These are phyloP conservation scores for Drosophila santomea DNA, from an alignment of 1,140 invertebrate genomes.

Conservation along the genomic window DNA sequence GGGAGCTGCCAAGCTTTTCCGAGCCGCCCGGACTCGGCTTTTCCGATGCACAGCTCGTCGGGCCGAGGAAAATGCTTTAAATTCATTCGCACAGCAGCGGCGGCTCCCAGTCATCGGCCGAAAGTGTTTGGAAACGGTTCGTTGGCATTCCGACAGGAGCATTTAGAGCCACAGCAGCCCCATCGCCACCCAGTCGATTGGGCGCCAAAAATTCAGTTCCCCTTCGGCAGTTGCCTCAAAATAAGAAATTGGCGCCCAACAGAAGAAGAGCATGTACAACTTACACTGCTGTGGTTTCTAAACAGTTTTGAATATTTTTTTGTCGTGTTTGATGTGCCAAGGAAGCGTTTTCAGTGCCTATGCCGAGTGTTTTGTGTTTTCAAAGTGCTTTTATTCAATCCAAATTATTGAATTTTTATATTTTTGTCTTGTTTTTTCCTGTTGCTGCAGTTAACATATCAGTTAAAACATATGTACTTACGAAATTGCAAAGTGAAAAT, in stretches of 20 bases:
- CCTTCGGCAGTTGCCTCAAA: neutral
- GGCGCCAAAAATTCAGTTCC: conserved; percentile 1
- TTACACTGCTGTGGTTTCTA: neutral
- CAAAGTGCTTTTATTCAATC: neutral
- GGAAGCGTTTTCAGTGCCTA: conserved; percentile 12
- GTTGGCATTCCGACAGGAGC: conserved; percentile 40
- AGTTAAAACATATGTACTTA: conserved; percentile 18
- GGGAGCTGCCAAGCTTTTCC: conserved; percentile 17
- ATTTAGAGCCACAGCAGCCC: conserved; percentile 9
- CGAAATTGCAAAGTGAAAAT: conserved; percentile 9
- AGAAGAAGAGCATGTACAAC: neutral
- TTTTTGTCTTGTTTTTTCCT: conserved; percentile 25
- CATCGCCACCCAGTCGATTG: neutral
- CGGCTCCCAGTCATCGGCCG: conserved; percentile 48
- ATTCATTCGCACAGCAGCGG: conserved; percentile 4
- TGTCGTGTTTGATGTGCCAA: conserved; percentile 20
- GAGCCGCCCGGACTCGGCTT: conserved; percentile 4
- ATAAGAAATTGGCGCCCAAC: neutral
- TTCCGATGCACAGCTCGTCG: conserved; percentile 6
- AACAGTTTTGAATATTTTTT: neutral
- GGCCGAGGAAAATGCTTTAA: conserved; percentile 26
- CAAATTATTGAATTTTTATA: neutral
- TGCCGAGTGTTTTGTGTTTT: conserved; percentile 15
- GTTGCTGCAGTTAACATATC: conserved; percentile 30
- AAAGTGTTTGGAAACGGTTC: conserved; percentile 54